Base-by-base conservation (phyloP, 2,888 invertebrate species). In the Coecobrya sp. region DNA sequence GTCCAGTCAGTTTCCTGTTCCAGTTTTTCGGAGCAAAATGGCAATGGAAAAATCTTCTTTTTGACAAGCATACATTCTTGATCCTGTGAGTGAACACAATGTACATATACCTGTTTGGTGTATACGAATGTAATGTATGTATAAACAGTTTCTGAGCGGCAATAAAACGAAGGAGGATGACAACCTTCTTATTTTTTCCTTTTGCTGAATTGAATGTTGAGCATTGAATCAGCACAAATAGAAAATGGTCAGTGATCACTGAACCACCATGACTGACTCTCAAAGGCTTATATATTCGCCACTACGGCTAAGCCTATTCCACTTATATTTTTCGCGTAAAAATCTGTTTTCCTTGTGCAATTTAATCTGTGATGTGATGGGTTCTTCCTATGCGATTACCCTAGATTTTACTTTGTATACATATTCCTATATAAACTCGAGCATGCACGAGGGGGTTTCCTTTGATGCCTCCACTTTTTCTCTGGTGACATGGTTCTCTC, bases 331-430 rank as follows among this genome's bases (percentile, higher is more conserved):
- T 30, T 70, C 11, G 2, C 22, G 73, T 45, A 73, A 73, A 65
- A 65, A 65, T 73, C 73, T 73, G 36, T 55, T 55, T 55, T 45
- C 45, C 19, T 7, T 52, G 25, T 84, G 62, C 84, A 84, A 84
- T 84, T 84, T 84, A 84, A 84, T 65, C 84, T 42, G 42, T 59
- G 62, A 84, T 84, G 19, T 59, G 62, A 84, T 84, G 19, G 62
- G 62, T 84, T 36, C 84, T 65, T 42, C 84, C 84, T 65, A 42
- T 19, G 42, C 73, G 45, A 73, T 73, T 73, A 73, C 73, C 73
- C 45, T 73, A 45, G 45, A 73, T 45, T 68, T 68, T 36, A 30
- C n/a, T 25, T 8, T 82, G 59, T n/a, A 82, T 42, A 22, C 49
- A 76, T 73, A 76, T 76, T 76, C 76, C n/a, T 22, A 62, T 62